Percentiles rank a stretch among this genome's conserved stretches.
These are phyloP conservation scores for Scaptomyza pallida DNA, from an alignment of 1,140 invertebrate genomes.

Conservation along the genomic window DNA sequence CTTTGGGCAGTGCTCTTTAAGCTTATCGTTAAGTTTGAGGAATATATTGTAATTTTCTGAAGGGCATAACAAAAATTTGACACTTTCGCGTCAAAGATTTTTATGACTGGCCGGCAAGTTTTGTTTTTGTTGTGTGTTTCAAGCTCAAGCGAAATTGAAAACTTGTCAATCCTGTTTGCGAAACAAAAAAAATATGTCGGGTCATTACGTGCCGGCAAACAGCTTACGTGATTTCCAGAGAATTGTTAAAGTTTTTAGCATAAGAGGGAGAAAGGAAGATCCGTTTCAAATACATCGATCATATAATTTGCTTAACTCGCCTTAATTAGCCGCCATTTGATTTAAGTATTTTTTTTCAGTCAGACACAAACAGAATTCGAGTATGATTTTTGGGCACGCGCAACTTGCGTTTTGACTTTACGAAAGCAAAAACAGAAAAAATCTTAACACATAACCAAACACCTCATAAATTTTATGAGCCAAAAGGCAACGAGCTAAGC, in stretches of 20 bases:
- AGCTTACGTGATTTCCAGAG: conserved; percentile 60
- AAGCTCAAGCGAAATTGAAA: conserved; percentile 53
- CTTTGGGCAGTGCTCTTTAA: conserved; percentile 13
- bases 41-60: conserved; percentile 66
- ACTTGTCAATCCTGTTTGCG: conserved; percentile 70
- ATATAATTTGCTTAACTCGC: conserved; percentile 68
- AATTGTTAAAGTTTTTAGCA: conserved; percentile 31
- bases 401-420: conserved; percentile 22
- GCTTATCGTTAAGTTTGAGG: conserved; percentile 45
- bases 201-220: conserved; percentile 45
- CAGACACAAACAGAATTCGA: conserved; percentile 6
- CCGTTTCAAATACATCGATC: conserved; percentile 61
- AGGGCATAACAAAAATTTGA: conserved; percentile 76
- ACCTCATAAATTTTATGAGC: conserved; percentile 76
- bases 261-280: background rate
- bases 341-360: conserved; percentile 31
- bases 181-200: conserved; percentile 13
- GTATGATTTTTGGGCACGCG: conserved; percentile 51
- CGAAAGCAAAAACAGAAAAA: conserved; percentile 3
- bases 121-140: conserved; percentile 30
- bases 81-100: conserved; percentile 58
- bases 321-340: conserved; percentile 60
- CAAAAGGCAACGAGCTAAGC: conserved; percentile 20
- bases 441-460: conserved; percentile 75
- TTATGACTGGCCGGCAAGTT: conserved; percentile 38